Evolutionary conservation across 2,797 vertebrate genomes (phyloP).

Genomic region (Xenopus petersii): DNA sequence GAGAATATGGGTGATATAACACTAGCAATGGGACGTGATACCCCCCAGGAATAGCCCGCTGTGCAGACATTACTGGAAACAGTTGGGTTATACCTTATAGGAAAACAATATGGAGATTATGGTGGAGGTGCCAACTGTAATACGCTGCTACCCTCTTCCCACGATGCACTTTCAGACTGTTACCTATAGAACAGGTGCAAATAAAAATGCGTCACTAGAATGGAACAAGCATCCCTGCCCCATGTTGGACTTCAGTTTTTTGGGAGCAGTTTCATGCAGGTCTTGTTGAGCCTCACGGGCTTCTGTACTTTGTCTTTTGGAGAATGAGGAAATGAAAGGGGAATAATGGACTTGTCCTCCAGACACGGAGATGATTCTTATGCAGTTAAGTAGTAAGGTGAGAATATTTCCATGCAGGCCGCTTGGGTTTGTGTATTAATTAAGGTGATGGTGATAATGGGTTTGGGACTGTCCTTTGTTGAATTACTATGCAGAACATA

Average conservation of each 20-base stretch:
- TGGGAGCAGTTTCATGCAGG: not conserved
- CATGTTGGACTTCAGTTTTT: not conserved
- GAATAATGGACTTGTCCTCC: not conserved
- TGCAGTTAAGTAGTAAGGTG: constrained; percentile 5
- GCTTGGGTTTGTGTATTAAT: constrained; percentile 18
- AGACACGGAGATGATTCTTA: not conserved
- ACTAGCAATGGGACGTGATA: constrained; percentile 1
- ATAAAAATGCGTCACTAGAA: too few species aligned
- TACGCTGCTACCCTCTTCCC: not conserved
- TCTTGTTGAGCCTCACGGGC: not conserved
- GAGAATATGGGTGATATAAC: constrained; percentile 14
- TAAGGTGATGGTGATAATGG: constrained; percentile 30
- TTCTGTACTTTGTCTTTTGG: not conserved
- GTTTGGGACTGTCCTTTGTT: constrained; percentile 4
- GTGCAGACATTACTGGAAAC: constrained; percentile 1
- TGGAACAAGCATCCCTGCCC: not conserved
- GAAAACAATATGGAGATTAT: constrained; percentile 1
- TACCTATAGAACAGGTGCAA: constrained; percentile 6
- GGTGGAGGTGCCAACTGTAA: not conserved
- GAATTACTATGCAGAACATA: constrained; percentile 29
- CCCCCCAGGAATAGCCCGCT: not conserved
- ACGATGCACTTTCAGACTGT: constrained; percentile 34
- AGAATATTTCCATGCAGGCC: constrained; percentile 10
- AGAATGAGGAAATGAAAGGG: not conserved
- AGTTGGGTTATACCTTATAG: constrained; percentile 3